phyloP scores from a whole-genome alignment of 2,888 invertebrate species.

The Petrolisthes manimaculis region DNA sequence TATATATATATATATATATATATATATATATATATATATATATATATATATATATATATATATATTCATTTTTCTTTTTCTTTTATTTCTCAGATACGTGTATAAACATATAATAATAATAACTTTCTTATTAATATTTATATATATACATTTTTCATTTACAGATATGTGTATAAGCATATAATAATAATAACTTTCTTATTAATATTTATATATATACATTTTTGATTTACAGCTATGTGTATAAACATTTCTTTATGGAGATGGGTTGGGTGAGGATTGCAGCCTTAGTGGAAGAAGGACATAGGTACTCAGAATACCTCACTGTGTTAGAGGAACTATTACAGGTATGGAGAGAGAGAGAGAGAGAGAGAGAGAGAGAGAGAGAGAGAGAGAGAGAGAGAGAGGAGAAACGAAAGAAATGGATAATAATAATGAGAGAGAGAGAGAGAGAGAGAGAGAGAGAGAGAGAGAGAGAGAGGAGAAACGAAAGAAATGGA shows the following conservation, averaged over 20 bases:
- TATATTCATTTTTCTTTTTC: too few species aligned
- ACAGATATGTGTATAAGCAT: background rate
- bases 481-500: background rate
- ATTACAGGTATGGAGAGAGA: slow-evolving; percentile 71
- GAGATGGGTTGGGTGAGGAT: slow-evolving; percentile 79
- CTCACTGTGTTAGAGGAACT: slow-evolving; percentile 79
- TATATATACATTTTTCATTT: too few species aligned
- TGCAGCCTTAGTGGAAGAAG: slow-evolving; percentile 83
- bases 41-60: too few species aligned
- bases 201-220: too few species aligned
- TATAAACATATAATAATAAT: too few species aligned
- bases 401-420: background rate
- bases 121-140: too few species aligned
- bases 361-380: background rate
- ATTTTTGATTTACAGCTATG: slow-evolving; percentile 54
- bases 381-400: background rate
- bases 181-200: background rate
- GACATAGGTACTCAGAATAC: slow-evolving; percentile 83
- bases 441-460: background rate
- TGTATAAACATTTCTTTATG: slow-evolving; percentile 59
- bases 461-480: background rate
- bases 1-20: too few species aligned
- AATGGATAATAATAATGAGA: background rate
- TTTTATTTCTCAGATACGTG: too few species aligned
- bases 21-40: too few species aligned